Percentiles rank a stretch among this genome's conserved stretches.
Evolutionary conservation across 2,113 vertebrate genomes (phyloP).

Genomic region (Ptyas mucosa): DNA sequence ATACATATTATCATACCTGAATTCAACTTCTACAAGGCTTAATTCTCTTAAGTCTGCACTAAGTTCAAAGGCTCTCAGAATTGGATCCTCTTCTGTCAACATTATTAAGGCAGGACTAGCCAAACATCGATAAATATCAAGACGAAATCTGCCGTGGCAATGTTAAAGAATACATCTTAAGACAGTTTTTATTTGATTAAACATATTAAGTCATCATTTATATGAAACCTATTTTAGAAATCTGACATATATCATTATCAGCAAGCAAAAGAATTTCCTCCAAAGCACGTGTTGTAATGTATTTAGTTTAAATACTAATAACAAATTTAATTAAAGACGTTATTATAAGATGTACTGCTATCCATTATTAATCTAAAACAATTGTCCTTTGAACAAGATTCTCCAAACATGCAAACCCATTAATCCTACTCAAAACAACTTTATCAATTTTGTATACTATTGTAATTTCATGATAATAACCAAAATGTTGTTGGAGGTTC

Average conservation of each 20-base stretch:
- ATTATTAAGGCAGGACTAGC: conserved; percentile 97
- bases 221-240: not conserved
- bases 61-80: conserved; percentile 95
- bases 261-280: not conserved
- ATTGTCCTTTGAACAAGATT: not conserved
- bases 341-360: not conserved
- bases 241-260: not conserved
- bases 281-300: too few relatives aligned
- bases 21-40: conserved; percentile 97
- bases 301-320: not conserved
- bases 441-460: not conserved
- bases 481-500: not conserved
- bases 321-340: not conserved
- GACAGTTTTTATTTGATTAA: conserved; percentile 1
- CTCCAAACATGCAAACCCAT: not conserved
- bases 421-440: not conserved
- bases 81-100: conserved; percentile 97
- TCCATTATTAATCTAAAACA: not conserved
- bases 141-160: conserved; percentile 82
- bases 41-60: conserved; percentile 95
- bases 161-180: not conserved
- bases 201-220: conserved; percentile 8
- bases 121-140: conserved; percentile 97
- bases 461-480: not conserved
- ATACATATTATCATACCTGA: conserved; percentile 77